These are phyloP conservation scores for Strix aluco DNA, from an alignment of 2,113 vertebrate species.

Conservation along the genomic window DNA sequence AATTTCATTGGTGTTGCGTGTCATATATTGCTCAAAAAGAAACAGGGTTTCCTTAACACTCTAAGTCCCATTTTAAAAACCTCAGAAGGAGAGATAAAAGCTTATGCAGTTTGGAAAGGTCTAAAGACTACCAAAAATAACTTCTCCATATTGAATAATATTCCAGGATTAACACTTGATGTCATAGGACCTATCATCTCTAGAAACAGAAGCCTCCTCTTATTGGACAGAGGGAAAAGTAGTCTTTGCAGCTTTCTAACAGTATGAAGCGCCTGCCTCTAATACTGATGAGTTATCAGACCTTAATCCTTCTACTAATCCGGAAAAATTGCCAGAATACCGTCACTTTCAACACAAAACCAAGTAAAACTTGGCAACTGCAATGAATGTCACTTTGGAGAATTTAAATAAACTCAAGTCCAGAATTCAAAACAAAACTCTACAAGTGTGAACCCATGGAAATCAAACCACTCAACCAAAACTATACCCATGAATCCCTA, in stretches of 20 bases:
- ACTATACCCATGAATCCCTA: background rate
- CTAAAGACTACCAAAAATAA: constrained; percentile 22
- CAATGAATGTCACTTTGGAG: background rate
- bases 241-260: background rate
- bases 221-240: background rate
- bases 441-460: background rate
- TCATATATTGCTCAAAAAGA: background rate
- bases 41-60: background rate
- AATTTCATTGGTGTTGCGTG: background rate
- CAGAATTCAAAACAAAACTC: constrained; percentile 15
- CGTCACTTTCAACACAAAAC: constrained; percentile 10
- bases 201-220: background rate
- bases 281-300: constrained; percentile 23
- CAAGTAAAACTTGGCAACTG: constrained; percentile 28
- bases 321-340: constrained; percentile 10
- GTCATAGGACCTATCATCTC: background rate
- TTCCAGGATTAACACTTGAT: constrained; percentile 6
- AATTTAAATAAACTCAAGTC: constrained; percentile 26
- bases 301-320: constrained; percentile 40
- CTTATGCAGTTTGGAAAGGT: constrained; percentile 9
- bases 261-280: background rate
- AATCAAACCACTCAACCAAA: constrained; percentile 41
- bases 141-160: background rate
- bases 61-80: background rate
- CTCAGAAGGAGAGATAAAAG: background rate